Evolutionary conservation across 2,113 vertebrate species (phyloP).

Genomic region (Uropsilus gracilis): DNA sequence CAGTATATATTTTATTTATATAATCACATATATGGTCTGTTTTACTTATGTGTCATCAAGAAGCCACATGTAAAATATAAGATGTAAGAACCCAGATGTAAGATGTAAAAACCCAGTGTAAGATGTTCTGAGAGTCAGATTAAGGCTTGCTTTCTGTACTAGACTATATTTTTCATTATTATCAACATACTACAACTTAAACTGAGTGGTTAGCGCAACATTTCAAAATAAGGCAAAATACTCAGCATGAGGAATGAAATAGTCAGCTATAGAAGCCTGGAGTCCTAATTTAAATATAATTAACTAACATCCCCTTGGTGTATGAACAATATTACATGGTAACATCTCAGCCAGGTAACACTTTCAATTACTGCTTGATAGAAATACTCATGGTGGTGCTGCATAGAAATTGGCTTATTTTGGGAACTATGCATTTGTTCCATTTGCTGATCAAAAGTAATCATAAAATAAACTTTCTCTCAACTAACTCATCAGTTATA

Average conservation of each 20-base stretch:
- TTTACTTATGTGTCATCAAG: background rate
- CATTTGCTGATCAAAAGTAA: background rate
- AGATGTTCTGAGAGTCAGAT: background rate
- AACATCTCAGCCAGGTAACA: background rate
- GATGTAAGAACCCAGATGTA: too few relatives aligned
- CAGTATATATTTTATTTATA: background rate
- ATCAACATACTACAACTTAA: background rate
- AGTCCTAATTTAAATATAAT: background rate
- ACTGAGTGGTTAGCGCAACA: background rate
- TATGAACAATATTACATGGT: background rate
- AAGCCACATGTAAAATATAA: too few relatives aligned
- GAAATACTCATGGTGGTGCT: background rate
- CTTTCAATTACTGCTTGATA: background rate
- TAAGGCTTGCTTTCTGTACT: background rate
- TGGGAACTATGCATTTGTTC: background rate
- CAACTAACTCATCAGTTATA: background rate
- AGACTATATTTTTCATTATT: background rate
- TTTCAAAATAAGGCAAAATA: background rate
- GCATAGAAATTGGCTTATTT: background rate
- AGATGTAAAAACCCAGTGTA: background rate
- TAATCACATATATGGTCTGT: background rate
- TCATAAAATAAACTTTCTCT: background rate
- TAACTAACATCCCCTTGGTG: background rate
- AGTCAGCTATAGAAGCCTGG: background rate
- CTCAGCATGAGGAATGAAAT: background rate